phyloP scores from a whole-genome alignment of 1,140 invertebrate species.

The Achatina immaculata region DNA sequence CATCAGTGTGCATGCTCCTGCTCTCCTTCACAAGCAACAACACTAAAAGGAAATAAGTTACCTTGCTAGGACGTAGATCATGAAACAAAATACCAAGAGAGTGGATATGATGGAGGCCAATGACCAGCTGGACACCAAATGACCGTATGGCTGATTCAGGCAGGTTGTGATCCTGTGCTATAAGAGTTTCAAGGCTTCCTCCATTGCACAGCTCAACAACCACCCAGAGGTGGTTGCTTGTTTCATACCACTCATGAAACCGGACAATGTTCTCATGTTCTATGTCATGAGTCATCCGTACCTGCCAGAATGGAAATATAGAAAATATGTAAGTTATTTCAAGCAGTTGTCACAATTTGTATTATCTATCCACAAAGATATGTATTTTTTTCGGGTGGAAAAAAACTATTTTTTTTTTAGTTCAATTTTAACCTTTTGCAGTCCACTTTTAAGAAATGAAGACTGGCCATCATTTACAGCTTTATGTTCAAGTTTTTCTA shows the following conservation, averaged over 20 bases:
- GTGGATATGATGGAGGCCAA: slow-evolving; percentile 69
- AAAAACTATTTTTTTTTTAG: too few relatives aligned
- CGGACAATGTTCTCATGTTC: slow-evolving; percentile 68
- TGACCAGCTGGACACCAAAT: slow-evolving; percentile 69
- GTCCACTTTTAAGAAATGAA: too few relatives aligned
- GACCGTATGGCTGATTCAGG: slow-evolving; percentile 67
- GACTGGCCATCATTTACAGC: too few relatives aligned
- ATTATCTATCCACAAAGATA: background rate
- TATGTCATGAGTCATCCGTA: slow-evolving; percentile 71
- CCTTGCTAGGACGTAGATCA: slow-evolving; percentile 70
- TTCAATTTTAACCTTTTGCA: too few relatives aligned
- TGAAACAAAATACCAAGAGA: slow-evolving; percentile 69
- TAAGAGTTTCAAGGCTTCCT: slow-evolving; percentile 68
- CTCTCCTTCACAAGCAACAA: too few relatives aligned
- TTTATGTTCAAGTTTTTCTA: too few relatives aligned
- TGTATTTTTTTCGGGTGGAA: background rate
- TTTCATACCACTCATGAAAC: slow-evolving; percentile 73
- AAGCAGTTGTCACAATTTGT: too few relatives aligned
- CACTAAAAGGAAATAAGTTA: too few relatives aligned
- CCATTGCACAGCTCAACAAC: slow-evolving; percentile 71
- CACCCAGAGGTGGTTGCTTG: slow-evolving; percentile 71
- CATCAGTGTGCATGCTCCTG: too few relatives aligned
- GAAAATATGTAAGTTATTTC: too few relatives aligned
- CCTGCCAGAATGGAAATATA: slow-evolving; percentile 51
- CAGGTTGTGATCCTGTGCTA: slow-evolving; percentile 66